Base-by-base conservation (phyloP, 2,797 vertebrate species). In the Chaetodon trifasciatus region DNA sequence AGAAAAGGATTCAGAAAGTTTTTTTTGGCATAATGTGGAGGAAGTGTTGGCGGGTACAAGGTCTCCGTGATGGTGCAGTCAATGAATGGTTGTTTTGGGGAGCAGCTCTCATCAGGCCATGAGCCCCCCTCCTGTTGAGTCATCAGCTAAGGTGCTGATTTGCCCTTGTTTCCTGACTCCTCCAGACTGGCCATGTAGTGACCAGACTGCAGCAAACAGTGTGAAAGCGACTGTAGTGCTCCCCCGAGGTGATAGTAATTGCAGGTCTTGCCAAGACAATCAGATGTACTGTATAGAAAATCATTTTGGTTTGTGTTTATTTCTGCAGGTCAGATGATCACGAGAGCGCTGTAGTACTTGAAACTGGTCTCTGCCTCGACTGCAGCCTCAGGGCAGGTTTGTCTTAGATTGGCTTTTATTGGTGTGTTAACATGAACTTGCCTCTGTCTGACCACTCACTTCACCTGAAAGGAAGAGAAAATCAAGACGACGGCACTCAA, bases 71-170 rank as follows among this genome's bases (percentile, higher is more conserved):
- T 83, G 58, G 66, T 63, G 17, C 35, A n/a, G 68, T 74, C 78
- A 81, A 84, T 85, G 47, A 85, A 67, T 56, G 64, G 50, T 58
- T 80, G 52, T 74, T 62, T 21, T 37, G 57, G 65, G 57, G 79
- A 90, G 76, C 46, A 21, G 86, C 62, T 79, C 75, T 87, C 91
- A 91, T 92, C 89, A 78, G 71, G 56, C 76, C 81, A 83, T 86
- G 72, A 71, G 76, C 74, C 81, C 76, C 76, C 80, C 83, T 75
- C 90, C 89, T 23, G 60, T 73, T 82, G 89, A 88, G 78, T 88
- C 88, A 86, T 92, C 86, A 91, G 88, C 82, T 66, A 62, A 89
- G 85, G 64, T 74, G 50, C 81, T 93, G 93, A 91, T 93, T 93
- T 84, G 77, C 82, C 71, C 84, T 93, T 88, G 84, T 93, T 90